Percentiles rank a stretch among this genome's conserved stretches.
Evolutionary conservation across 2,888 invertebrate genomes (phyloP).

Genomic region (Drosophila eohydei): DNA sequence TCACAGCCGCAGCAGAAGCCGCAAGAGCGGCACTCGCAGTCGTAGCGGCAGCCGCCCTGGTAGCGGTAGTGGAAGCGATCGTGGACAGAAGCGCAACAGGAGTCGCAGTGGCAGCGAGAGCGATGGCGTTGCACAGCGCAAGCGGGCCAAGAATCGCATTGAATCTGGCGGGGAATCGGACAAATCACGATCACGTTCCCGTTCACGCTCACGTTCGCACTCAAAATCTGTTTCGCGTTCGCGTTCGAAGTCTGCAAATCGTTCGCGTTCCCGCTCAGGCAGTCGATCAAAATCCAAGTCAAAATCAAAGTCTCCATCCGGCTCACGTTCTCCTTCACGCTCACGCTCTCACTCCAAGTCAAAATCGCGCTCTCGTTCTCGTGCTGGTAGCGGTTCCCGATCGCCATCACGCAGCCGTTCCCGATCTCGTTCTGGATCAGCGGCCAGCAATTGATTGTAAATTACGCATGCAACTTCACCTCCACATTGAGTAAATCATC

Average conservation of each 20-base stretch:
- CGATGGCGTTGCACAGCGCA: conserved; percentile 57
- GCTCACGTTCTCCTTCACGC: conserved; percentile 60
- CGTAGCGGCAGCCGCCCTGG: conserved; percentile 63
- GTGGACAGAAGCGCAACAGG: conserved; percentile 65
- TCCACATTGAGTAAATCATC: conserved; percentile 6
- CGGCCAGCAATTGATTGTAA: conserved; percentile 56
- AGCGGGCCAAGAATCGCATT: conserved; percentile 70
- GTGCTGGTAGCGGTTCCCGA: conserved; percentile 74
- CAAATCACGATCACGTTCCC: conserved; percentile 29
- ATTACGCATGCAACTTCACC: not conserved
- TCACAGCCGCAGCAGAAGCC: conserved; percentile 33
- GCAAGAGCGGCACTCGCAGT: conserved; percentile 51
- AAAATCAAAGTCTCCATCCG: conserved; percentile 49
- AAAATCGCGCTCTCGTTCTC: conserved; percentile 43
- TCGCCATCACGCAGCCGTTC: conserved; percentile 59
- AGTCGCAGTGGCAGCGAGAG: conserved; percentile 72
- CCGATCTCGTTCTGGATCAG: conserved; percentile 59
- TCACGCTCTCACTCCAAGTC: conserved; percentile 40
- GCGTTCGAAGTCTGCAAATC: conserved; percentile 57
- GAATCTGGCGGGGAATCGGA: conserved; percentile 76
- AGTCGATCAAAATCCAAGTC: conserved; percentile 46
- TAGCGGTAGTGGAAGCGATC: conserved; percentile 76
- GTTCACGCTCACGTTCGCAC: conserved; percentile 55
- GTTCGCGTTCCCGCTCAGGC: conserved; percentile 63
- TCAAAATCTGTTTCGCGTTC: conserved; percentile 55